These are phyloP conservation scores for Adelges cooleyi DNA, from an alignment of 1,140 invertebrate genomes.

Conservation along the genomic window DNA sequence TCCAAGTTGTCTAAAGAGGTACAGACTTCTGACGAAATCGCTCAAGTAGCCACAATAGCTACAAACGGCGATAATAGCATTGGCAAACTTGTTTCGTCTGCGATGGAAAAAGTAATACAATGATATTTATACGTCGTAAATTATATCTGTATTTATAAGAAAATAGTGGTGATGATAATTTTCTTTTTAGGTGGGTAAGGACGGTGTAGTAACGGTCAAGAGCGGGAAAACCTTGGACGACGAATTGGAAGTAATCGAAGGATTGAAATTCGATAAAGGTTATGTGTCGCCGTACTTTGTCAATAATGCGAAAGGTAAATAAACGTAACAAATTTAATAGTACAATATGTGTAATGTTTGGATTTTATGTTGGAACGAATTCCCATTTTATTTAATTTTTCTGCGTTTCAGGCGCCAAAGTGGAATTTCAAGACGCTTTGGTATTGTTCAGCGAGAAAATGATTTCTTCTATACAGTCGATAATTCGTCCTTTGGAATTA, in stretches of 20 bases:
- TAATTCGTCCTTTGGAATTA: conserved; percentile 94
- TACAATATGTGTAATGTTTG: too few relatives aligned
- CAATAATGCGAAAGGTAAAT: conserved; percentile 85
- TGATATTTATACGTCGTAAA: neutral
- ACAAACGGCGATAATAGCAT: conserved; percentile 92
- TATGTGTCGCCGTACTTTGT: conserved; percentile 99
- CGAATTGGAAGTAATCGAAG: conserved; percentile 96
- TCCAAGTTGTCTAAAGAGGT: conserved; percentile 86
- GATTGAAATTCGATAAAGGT: conserved; percentile 99
- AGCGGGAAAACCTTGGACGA: conserved; percentile 97
- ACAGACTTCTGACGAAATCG: conserved; percentile 96
- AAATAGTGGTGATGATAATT: neutral
- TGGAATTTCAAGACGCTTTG: conserved; percentile 95
- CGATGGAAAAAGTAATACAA: conserved; percentile 80
- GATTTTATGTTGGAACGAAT: too few relatives aligned
- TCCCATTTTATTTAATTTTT: neutral
- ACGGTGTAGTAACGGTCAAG: conserved; percentile 99
- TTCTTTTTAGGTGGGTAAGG: conserved; percentile 58
- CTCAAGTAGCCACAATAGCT: conserved; percentile 98
- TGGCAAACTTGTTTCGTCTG: conserved; percentile 89
- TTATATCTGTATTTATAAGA: neutral
- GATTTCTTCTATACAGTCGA: conserved; percentile 91
- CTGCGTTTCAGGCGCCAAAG: conserved; percentile 65
- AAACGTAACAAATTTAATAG: too few relatives aligned
- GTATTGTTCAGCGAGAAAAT: conserved; percentile 96